Conservation (phyloP, 2,888 invertebrate species). For the Periphyllus acericola region DNA sequence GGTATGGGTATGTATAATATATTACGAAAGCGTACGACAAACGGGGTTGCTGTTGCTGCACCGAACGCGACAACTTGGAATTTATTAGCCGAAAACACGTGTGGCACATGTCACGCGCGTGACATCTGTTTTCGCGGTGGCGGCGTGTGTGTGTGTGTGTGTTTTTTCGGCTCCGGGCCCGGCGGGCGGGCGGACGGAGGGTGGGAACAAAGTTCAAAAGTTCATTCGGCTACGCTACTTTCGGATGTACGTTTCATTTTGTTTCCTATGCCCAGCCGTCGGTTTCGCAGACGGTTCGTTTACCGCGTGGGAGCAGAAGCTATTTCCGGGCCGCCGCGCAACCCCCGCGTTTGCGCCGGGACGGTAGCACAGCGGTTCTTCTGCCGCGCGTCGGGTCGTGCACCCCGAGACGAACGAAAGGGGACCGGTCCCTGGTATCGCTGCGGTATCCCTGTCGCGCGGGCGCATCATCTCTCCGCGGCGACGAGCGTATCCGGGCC, state of each 20-base stretch:
- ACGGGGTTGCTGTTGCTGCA: background rate
- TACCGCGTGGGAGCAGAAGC: background rate
- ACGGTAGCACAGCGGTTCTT: background rate
- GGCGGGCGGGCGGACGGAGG: background rate
- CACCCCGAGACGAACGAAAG: background rate
- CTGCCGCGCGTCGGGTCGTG: background rate
- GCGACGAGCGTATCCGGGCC: slow-evolving; percentile 28
- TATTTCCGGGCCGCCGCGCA: slow-evolving; percentile 37
- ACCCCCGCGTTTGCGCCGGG: background rate
- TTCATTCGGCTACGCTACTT: slow-evolving; percentile 13
- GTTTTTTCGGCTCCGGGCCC: background rate
- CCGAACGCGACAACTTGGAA: slow-evolving; percentile 32
- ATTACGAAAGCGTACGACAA: background rate
- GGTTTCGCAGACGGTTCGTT: slow-evolving; percentile 47
- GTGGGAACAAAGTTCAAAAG: slow-evolving; percentile 53
- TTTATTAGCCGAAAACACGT: slow-evolving; percentile 59
- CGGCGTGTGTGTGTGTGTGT: background rate
- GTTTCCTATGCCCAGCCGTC: background rate
- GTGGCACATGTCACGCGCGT: slow-evolving; percentile 57
- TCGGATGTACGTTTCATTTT: slow-evolving; percentile 26
- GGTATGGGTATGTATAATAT: background rate
- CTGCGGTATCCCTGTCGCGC: background rate
- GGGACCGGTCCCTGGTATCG: background rate
- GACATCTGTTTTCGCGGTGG: slow-evolving; percentile 41
- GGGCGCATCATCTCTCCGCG: background rate